Percentiles rank a stretch among this genome's conserved stretches.
Evolutionary conservation across 2,797 vertebrate species (phyloP).

Genomic region (Prunella strophiata): DNA sequence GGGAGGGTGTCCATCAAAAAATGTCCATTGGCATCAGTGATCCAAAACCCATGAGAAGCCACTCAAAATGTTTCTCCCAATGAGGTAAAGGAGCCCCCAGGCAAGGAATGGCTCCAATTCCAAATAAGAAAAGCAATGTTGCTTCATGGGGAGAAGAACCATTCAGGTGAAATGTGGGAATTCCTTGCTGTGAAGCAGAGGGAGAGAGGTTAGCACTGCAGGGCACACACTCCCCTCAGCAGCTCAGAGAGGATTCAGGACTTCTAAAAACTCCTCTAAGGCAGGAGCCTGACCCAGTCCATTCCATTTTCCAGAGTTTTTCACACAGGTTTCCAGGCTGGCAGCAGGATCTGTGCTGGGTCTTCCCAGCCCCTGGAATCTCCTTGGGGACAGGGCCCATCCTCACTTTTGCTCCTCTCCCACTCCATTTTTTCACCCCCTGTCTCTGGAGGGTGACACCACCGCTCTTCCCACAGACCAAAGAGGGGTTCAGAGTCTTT

Average conservation of each 20-base stretch:
- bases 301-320: not conserved
- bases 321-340: not conserved
- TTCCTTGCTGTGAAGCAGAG: not conserved
- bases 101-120: not conserved
- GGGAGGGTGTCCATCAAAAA: not conserved
- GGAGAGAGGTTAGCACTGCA: not conserved
- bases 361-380: not conserved
- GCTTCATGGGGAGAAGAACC: not conserved
- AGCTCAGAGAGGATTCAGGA: not conserved
- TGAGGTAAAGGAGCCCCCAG: not conserved
- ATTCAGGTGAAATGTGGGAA: not conserved
- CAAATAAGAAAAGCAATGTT: not conserved
- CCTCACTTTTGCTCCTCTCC: not conserved
- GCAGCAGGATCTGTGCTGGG: not conserved
- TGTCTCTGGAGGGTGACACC: constrained; percentile 5
- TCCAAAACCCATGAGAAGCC: not conserved
- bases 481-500: constrained; percentile 13
- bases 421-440: not conserved
- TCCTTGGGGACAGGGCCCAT: not conserved
- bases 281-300: not conserved
- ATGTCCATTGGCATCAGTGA: not conserved
- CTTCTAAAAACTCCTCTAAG: not conserved
- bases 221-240: not conserved
- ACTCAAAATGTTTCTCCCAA: not conserved
- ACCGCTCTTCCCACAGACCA: not conserved